Base-by-base conservation (phyloP, 2,888 invertebrate species). In the Oscheius sp. region DNA sequence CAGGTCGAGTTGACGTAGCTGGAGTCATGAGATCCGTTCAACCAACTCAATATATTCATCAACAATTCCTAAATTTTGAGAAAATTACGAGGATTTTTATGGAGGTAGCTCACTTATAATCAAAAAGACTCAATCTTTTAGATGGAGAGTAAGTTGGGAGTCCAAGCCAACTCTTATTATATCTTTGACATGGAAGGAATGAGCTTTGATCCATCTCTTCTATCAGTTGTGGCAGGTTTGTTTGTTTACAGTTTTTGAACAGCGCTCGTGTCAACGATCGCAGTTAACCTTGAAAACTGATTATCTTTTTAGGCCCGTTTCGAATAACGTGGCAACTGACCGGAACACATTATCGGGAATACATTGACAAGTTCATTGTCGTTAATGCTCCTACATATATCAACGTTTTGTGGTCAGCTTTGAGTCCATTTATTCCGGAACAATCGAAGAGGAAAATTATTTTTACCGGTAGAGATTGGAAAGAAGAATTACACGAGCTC, bases 141-240 rank as follows among this genome's bases (percentile, higher is more conserved):
- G 72, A 77, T 96, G 95, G 80, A 80, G 64, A 73, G 48, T 10
- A 67, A 73, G 65, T 57, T 67, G 10, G 74, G 70, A 25, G 66
- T 65, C 0, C 79, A 76, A 65, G 78, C 78, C 68, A 74, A 69
- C 53, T 72, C 72, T 61, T 71, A 79, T 58, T 76, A 76, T 58
- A 79, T 81, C 39, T 77, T 81, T 61, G 81, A 81, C 37, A 65
- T 81, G 34, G 81, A 78, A 20, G 78, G 74, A 8, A 55, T 79
- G 6, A 53, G 65, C 25, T 77, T 81, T 48, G 79, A 79, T 61
- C 77, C 80, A 2, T 71, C 71, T 4, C 50, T 78, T 2, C 33
- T 78, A 15, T 50, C 72, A 5, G 71, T 75, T 37, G 76, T 78
- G 0, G 76, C 71, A 39, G 78, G 76, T 76, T 8, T 45, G 17